These are phyloP conservation scores for Melipona beecheii DNA, from an alignment of 2,888 invertebrate genomes.

Conservation along the genomic window DNA sequence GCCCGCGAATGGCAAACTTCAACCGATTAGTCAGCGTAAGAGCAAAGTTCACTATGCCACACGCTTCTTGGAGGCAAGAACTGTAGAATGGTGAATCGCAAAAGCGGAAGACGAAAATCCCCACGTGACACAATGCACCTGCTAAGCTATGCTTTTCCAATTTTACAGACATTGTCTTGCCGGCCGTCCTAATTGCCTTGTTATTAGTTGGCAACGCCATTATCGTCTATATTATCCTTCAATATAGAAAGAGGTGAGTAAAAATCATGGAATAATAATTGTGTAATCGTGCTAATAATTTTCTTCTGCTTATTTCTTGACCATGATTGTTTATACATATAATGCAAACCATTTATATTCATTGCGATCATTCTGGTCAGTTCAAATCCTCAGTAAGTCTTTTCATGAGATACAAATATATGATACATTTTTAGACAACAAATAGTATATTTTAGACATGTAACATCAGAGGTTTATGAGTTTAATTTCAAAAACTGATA, in stretches of 20 bases:
- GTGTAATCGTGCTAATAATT: neutral
- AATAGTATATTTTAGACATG: neutral
- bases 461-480: neutral
- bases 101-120: slow-evolving; percentile 1
- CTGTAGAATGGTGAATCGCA: slow-evolving; percentile 9
- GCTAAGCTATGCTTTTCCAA: slow-evolving; percentile 51
- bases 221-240: slow-evolving; percentile 90
- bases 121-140: neutral
- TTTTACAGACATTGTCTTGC: slow-evolving; percentile 89
- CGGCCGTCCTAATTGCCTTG: slow-evolving; percentile 89
- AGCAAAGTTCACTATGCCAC: slow-evolving; percentile 68
- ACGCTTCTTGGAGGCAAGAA: slow-evolving; percentile 12
- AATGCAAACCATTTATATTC: neutral
- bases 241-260: slow-evolving; percentile 88
- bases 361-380: neutral
- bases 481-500: neutral
- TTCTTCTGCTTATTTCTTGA: neutral
- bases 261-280: slow-evolving; percentile 18
- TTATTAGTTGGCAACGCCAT: slow-evolving; percentile 90
- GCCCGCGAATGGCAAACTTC: slow-evolving; percentile 46
- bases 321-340: neutral
- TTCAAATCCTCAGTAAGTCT: neutral
- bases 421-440: neutral
- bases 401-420: neutral
- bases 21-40: slow-evolving; percentile 53